A percentile compares a stretch with the other conserved stretches of the same genome.
These are phyloP conservation scores for Zelleria hepariella DNA, from an alignment of 2,888 invertebrate genomes.

Conservation along the genomic window DNA sequence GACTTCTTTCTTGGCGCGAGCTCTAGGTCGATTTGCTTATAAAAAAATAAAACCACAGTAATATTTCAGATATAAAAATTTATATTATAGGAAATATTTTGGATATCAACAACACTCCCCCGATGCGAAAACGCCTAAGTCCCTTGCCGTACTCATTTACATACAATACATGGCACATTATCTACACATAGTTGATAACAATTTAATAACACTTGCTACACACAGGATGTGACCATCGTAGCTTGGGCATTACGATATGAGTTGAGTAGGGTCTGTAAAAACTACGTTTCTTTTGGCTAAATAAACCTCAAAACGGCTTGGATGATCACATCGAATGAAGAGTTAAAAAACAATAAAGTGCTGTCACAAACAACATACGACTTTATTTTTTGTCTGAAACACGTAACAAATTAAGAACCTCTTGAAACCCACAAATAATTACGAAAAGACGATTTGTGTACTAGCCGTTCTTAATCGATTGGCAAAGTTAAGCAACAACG, in stretches of 20 bases:
- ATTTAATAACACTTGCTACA: neutral
- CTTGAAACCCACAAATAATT: too few relatives aligned
- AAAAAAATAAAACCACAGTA: conserved; percentile 35
- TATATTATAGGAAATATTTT: conserved; percentile 73
- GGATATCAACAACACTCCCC: conserved; percentile 60
- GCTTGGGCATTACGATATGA: neutral
- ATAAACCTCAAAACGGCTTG: neutral
- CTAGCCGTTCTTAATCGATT: too few relatives aligned
- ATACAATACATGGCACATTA: conserved; percentile 44
- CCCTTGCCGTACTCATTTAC: conserved; percentile 2
- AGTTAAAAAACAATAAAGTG: too few relatives aligned
- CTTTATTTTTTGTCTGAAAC: too few relatives aligned
- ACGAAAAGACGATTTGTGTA: too few relatives aligned
- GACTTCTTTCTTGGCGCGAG: too few relatives aligned
- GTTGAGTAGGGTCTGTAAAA: neutral
- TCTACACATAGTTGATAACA: neutral
- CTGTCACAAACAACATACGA: too few relatives aligned
- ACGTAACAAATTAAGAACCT: too few relatives aligned
- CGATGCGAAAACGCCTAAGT: conserved; percentile 26
- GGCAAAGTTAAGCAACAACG: too few relatives aligned
- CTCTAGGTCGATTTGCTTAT: too few relatives aligned
- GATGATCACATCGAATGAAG: neutral
- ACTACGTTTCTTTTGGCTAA: neutral
- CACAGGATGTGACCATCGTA: neutral
- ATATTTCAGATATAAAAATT: conserved; percentile 67